Evolutionary conservation across 2,113 vertebrate genomes (phyloP), one percentile per base, ranked within the genome.

Genomic region (Rhadina sibilatrix): DNA sequence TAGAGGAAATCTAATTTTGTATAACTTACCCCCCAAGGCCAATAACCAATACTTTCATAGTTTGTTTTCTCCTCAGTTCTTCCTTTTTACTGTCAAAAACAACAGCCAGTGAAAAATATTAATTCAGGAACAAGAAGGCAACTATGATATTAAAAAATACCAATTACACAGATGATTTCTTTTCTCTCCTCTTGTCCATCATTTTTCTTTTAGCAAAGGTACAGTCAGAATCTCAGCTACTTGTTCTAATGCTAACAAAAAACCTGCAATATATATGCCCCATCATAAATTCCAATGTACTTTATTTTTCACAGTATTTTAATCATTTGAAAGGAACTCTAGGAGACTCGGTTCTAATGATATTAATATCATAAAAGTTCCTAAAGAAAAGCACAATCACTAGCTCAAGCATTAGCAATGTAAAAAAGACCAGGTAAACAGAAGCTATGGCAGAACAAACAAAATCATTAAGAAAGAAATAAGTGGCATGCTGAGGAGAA

Each of bases 1-100:
- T 37, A 56, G 23, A 69, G 42, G 18, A 81, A 96, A 80, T 87
- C 57, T 30, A 53, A 76, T 57, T 69, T 57, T 38, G 24, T 86
- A 14, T 64, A 70, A 98, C 99, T 99, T 94, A 99, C 99, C 99
- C 99, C 44, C 99, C 98, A 80, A 99, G 98, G 97, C 99, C 99
- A 80, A 99, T 94, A 90, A 99, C 93, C 40, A 99, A 80, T 20
- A 94, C 97, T 97, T 98, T 98, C 99, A 99, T 99, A 31, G 87
- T 94, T 96, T 65, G 59, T 84, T 88, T 93, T 79, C 74, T 94
- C 66, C 64, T 66, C 61, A 76, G 63, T 64, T 94, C 84, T 95
- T 96, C 94, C 78, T 74, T 96, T 95, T 80, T 76, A 77, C 91
- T 87, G 80, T 74, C 83, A 97, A 94, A 96, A 94, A 95, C 27